Evolutionary conservation across 2,888 invertebrate species (phyloP).

Genomic region (Branchipolynoe longqiensis): DNA sequence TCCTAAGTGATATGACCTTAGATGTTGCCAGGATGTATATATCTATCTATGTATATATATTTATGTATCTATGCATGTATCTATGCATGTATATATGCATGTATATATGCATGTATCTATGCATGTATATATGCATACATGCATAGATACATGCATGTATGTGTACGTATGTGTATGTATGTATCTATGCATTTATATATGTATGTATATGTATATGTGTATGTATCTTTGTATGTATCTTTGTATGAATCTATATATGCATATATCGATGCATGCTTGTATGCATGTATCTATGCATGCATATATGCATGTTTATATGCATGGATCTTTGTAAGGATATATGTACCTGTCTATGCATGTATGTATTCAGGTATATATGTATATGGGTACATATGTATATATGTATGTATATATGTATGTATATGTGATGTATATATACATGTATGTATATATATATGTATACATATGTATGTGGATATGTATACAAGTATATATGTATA

Average conservation of each 20-base stretch:
- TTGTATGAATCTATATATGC: conserved; percentile 50
- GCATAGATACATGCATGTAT: too few species aligned
- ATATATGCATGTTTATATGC: background rate
- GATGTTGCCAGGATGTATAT: too few species aligned
- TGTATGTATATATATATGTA: conserved; percentile 47
- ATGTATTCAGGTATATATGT: background rate
- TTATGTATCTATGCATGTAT: too few species aligned
- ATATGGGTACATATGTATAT: conserved; percentile 15
- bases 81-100: too few species aligned
- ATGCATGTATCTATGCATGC: background rate
- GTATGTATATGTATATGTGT: background rate
- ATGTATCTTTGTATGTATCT: conserved; percentile 7
- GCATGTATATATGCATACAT: too few species aligned
- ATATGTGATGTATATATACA: conserved; percentile 3
- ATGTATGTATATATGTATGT: background rate
- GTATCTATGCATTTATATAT: background rate
- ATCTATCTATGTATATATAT: too few species aligned
- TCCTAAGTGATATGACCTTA: too few species aligned
- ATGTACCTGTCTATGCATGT: background rate
- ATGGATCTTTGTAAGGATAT: background rate
- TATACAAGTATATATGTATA: conserved; percentile 40
- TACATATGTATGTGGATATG: conserved; percentile 46
- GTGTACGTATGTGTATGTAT: background rate
- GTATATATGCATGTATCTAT: too few species aligned
- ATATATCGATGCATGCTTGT: conserved; percentile 32